Evolutionary conservation across 2,113 vertebrate genomes (phyloP), one percentile per base, ranked within the genome.

Genomic region (Cairina moschata): DNA sequence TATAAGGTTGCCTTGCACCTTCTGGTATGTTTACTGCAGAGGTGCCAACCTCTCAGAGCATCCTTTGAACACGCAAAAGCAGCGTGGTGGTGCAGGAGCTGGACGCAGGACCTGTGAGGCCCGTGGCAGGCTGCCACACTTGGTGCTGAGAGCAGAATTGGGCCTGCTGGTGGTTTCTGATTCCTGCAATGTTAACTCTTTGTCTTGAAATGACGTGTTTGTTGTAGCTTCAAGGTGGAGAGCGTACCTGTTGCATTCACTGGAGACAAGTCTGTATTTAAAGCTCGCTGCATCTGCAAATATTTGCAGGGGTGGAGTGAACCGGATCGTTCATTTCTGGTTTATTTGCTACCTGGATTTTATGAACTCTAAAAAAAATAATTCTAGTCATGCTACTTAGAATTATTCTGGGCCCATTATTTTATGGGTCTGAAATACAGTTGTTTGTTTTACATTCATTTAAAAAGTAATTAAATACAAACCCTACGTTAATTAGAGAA

Each of bases 1-100:
- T 2, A 2, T 50, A 26, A 48, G 56, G 11, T 81, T 78, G 48
- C 66, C 25, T 36, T 29, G 56, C 13, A 8, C 31, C 65, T 82
- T 76, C 75, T 26, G 5, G 1, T 10, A 3, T 40, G 22, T 50
- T 40, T 63, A 71, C 52, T 50, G 17, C 52, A 40, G 6, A 14
- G 0, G 3, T 38, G 32, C 63, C 55, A 40, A 40, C 8, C 56
- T 56, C 15, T 12, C 8, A 81, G 60, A 71, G 12, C 14, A 2
- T 14, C 42, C 0, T 0, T 1, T 52, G 54, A 48, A 34, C 1
- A 0, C 0, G 13, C 14, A 71, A 10, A 8, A 81, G 75, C 59
- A 65, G 56, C 1, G 5, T 40, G 77, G 16, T 77, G 15, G 2
- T 38, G 7, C 8, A 32, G 50, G 28, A 16, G 14, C 3, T 0